Evolutionary conservation across 2,797 vertebrate genomes (phyloP).

Genomic region (Decapterus maruadsi): DNA sequence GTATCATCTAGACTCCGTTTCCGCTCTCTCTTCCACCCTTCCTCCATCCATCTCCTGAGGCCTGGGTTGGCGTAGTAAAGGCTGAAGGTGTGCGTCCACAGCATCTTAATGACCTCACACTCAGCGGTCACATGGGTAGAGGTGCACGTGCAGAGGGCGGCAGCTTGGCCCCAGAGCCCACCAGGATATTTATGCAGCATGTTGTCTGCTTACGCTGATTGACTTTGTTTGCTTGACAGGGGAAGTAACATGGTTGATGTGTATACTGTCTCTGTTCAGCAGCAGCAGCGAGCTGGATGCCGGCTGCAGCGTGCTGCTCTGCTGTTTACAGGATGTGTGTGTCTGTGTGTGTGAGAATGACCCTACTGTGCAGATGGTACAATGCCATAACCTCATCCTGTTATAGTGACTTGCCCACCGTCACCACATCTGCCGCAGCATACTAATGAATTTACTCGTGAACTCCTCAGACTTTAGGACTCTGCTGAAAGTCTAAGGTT

Average conservation of each 20-base stretch:
- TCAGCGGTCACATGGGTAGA: constrained; percentile 1
- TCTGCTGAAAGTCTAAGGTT: background rate
- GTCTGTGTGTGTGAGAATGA: background rate
- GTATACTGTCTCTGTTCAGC: background rate
- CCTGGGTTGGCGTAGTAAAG: constrained; percentile 4
- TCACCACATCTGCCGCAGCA: constrained; percentile 40
- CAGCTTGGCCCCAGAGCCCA: background rate
- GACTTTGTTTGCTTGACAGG: constrained; percentile 33
- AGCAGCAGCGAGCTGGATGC: constrained; percentile 2
- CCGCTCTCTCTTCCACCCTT: background rate
- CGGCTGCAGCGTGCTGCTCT: constrained; percentile 11
- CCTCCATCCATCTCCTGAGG: constrained; percentile 1
- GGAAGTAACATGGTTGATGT: background rate
- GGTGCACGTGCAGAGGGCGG: background rate
- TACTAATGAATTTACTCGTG: background rate
- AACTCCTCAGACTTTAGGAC: too few relatives aligned
- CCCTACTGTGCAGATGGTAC: constrained; percentile 32
- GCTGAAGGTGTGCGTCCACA: constrained; percentile 8
- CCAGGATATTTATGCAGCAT: background rate
- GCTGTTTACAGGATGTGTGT: constrained; percentile 9
- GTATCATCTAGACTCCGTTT: too few relatives aligned
- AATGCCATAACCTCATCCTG: constrained; percentile 46
- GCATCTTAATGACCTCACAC: constrained; percentile 15
- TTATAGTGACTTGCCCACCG: constrained; percentile 25
- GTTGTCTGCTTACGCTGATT: constrained; percentile 30